Percentiles rank a stretch among this genome's conserved stretches.
Conservation (phyloP, 2,888 invertebrate genomes). For the Abrostola triplasia region DNA sequence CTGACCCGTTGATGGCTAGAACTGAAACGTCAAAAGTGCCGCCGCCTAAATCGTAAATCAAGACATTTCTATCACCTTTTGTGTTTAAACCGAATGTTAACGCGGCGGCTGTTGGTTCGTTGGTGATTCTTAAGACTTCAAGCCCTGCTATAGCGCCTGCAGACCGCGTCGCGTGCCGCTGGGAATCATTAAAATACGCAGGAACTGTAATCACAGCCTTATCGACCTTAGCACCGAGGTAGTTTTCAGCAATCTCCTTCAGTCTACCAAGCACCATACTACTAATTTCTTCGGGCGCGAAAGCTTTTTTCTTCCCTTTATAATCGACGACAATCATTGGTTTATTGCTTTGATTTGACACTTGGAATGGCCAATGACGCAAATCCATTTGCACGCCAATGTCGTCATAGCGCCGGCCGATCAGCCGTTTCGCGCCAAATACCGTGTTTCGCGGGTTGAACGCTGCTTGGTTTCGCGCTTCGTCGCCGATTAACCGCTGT, state of each 20-base stretch:
- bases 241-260: conserved; percentile 73
- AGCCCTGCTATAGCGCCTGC: conserved; percentile 76
- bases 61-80: conserved; percentile 63
- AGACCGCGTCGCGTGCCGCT: conserved; percentile 72
- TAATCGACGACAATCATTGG: conserved; percentile 71
- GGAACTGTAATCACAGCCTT: conserved; percentile 80
- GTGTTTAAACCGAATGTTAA: conserved; percentile 73
- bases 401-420: conserved; percentile 75
- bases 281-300: conserved; percentile 77
- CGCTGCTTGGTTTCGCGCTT: conserved; percentile 73
- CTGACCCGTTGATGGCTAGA: conserved; percentile 64
- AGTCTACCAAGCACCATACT: conserved; percentile 76
- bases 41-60: conserved; percentile 78
- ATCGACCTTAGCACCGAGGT: conserved; percentile 67
- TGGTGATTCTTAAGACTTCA: conserved; percentile 72
- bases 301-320: conserved; percentile 66
- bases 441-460: conserved; percentile 74
- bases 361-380: conserved; percentile 71
- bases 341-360: conserved; percentile 74
- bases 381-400: conserved; percentile 74
- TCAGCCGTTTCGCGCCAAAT: conserved; percentile 74
- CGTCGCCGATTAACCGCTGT: conserved; percentile 73
- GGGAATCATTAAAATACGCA: conserved; percentile 76
- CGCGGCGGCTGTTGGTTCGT: conserved; percentile 79
- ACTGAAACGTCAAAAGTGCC: conserved; percentile 78